A percentile compares a stretch with the other conserved stretches of the same genome.
phyloP scores from a whole-genome alignment of 2,113 vertebrate species.

The Amblyopsis rosae region DNA sequence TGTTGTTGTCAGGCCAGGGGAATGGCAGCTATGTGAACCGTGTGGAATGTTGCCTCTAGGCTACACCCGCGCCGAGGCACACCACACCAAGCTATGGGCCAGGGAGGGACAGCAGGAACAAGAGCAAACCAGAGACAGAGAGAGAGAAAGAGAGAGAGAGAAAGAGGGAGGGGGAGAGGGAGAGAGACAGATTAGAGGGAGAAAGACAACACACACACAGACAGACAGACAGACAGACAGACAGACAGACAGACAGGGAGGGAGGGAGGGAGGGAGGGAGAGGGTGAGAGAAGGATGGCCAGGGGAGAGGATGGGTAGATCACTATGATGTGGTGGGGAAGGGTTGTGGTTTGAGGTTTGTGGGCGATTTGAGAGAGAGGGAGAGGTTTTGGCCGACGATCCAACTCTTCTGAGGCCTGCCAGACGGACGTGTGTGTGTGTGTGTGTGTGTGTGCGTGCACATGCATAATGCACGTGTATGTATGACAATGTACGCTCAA shows the following conservation, averaged over 20 bases:
- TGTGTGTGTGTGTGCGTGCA: no score
- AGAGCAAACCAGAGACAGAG: not conserved
- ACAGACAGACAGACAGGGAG: not conserved
- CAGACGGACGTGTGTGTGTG: no score
- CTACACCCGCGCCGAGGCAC: not conserved
- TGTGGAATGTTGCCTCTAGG: conserved; percentile 44
- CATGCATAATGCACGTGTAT: no score
- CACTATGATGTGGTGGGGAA: no score
- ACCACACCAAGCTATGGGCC: not conserved
- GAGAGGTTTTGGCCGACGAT: not conserved
- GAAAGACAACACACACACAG: no score
- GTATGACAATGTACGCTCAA: no score
- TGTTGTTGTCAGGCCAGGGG: conserved; percentile 27
- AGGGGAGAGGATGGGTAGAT: not conserved
- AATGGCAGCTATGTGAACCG: conserved; percentile 55
- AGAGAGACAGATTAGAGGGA: not conserved
- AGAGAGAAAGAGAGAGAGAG: not conserved
- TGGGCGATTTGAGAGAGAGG: not conserved
- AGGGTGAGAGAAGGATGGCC: not conserved
- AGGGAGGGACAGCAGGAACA: not conserved
- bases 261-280: not conserved
- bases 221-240: no score
- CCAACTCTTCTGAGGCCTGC: no score
- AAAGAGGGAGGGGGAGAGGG: not conserved
- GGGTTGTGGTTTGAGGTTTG: not conserved